These are phyloP conservation scores for Microchrysa polita DNA, from an alignment of 2,888 invertebrate genomes.

Conservation along the genomic window DNA sequence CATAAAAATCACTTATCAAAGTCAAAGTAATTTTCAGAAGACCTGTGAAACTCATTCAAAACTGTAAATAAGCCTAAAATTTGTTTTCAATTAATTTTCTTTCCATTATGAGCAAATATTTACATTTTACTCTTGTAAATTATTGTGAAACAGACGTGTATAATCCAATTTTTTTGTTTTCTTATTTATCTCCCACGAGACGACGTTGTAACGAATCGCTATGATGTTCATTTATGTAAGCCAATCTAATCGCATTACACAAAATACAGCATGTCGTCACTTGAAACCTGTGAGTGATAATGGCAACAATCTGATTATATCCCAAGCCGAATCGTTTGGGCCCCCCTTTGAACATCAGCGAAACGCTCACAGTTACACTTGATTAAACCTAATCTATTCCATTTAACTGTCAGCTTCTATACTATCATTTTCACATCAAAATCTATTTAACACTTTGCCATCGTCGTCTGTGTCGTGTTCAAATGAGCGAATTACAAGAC, in stretches of 20 bases:
- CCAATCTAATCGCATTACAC: background rate
- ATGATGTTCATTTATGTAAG: background rate
- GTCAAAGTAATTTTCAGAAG: too few relatives aligned
- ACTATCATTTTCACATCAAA: conserved; percentile 1
- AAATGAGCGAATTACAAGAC: too few relatives aligned
- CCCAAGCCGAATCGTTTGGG: background rate
- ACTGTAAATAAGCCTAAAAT: too few relatives aligned
- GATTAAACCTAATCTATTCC: conserved; percentile 20
- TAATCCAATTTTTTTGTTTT: too few relatives aligned
- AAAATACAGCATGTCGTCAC: background rate
- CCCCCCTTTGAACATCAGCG: background rate
- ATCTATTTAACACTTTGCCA: conserved; percentile 5
- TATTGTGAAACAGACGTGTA: too few relatives aligned
- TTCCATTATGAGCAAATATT: too few relatives aligned
- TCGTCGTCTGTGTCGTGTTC: background rate
- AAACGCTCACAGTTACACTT: conserved; percentile 8
- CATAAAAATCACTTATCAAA: too few relatives aligned
- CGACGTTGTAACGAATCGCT: background rate
- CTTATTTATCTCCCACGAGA: too few relatives aligned
- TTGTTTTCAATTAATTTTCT: too few relatives aligned
- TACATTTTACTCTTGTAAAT: too few relatives aligned
- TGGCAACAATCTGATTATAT: background rate
- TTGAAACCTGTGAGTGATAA: background rate
- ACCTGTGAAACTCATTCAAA: too few relatives aligned
- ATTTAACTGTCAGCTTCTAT: background rate